phyloP scores from a whole-genome alignment of 2,113 vertebrate genomes.

The Dermatemys mawii region DNA sequence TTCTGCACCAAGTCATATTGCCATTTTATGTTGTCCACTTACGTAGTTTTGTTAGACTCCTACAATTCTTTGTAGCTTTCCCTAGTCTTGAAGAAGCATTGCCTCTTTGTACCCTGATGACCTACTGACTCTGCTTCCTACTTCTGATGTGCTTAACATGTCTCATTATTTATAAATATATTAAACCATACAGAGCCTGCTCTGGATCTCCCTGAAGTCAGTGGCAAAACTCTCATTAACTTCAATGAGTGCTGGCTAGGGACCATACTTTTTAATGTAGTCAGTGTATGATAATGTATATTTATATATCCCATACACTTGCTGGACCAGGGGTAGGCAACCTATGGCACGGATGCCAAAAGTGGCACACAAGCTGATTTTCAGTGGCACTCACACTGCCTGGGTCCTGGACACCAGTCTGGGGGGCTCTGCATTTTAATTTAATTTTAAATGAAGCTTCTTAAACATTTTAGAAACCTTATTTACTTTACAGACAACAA shows the following conservation, averaged over 20 bases:
- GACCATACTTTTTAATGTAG: neutral
- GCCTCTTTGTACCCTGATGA: neutral
- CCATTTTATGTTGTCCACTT: neutral
- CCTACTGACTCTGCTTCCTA: neutral
- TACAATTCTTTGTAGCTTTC: neutral
- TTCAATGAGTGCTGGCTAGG: neutral
- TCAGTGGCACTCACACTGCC: too few relatives aligned
- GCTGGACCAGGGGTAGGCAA: too few relatives aligned
- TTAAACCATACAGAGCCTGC: neutral
- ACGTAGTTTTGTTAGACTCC: neutral
- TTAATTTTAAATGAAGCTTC: too few relatives aligned
- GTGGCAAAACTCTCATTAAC: fast-evolving
- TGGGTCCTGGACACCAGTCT: too few relatives aligned
- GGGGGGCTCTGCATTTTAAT: too few relatives aligned
- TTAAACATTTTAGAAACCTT: too few relatives aligned
- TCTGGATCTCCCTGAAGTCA: neutral
- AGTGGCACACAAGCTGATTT: too few relatives aligned
- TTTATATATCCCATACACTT: neutral
- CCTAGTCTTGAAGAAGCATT: neutral
- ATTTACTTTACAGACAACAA: too few relatives aligned
- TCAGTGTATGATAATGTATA: neutral
- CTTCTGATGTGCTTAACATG: neutral
- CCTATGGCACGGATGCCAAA: too few relatives aligned
- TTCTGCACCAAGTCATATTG: neutral
- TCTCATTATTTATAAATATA: neutral